A percentile compares a stretch with the other conserved stretches of the same genome.
These are phyloP conservation scores for Belonocnema kinseyi DNA, from an alignment of 1,140 invertebrate species.

Conservation along the genomic window DNA sequence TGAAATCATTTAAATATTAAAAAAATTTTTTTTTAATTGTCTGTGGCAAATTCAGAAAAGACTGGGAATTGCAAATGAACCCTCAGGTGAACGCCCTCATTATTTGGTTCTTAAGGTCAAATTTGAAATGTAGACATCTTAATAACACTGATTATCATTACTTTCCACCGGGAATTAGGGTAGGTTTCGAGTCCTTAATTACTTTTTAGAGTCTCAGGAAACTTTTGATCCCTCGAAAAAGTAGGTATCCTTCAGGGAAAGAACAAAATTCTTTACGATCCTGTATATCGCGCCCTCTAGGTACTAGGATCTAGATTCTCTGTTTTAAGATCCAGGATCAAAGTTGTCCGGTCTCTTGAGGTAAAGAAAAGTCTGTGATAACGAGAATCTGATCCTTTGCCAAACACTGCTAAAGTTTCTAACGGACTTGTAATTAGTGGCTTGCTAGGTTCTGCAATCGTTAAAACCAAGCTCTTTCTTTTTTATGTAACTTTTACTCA, in stretches of 20 bases:
- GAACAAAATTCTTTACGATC: slow-evolving; percentile 1
- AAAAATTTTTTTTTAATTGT: too few species aligned
- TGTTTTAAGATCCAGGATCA: slow-evolving; percentile 9
- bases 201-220: not conserved
- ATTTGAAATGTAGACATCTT: not conserved
- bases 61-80: too few species aligned
- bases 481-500: not conserved
- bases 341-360: not conserved
- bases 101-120: too few species aligned
- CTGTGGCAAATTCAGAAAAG: too few species aligned
- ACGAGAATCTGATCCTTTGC: slow-evolving; percentile 30
- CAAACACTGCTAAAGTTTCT: slow-evolving; percentile 15
- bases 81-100: too few species aligned
- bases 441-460: not conserved
- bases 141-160: not conserved
- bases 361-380: slow-evolving; percentile 1
- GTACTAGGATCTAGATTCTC: not conserved
- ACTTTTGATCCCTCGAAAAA: not conserved
- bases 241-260: not conserved
- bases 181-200: not conserved
- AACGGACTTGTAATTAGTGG: slow-evolving; percentile 6
- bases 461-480: not conserved
- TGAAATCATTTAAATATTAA: too few species aligned
- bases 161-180: too few species aligned
- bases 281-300: not conserved